Evolutionary conservation across 2,888 invertebrate species (phyloP).

Genomic region (Ochropleura plecta): DNA sequence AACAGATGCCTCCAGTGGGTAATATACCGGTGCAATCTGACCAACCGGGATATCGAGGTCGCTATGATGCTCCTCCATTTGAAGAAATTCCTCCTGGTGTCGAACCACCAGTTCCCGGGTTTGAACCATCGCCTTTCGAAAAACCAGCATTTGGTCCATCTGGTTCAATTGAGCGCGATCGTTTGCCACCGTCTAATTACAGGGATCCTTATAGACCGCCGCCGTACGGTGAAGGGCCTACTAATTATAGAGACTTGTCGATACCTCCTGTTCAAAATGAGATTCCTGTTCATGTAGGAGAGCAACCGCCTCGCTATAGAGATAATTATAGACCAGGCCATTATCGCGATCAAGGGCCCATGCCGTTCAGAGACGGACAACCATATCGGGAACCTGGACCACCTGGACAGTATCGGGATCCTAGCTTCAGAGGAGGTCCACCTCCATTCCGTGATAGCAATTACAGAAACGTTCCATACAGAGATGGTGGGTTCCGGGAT

Average conservation of each 20-base stretch:
- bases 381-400: slow-evolving; percentile 79
- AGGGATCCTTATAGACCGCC: slow-evolving; percentile 83
- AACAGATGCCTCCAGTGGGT: slow-evolving; percentile 81
- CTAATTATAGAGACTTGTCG: slow-evolving; percentile 79
- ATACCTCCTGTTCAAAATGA: slow-evolving; percentile 77
- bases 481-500: slow-evolving; percentile 84
- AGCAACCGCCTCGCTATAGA: slow-evolving; percentile 80
- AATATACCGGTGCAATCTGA: slow-evolving; percentile 77
- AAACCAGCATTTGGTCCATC: slow-evolving; percentile 84
- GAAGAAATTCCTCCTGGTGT: slow-evolving; percentile 92
- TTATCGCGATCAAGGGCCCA: slow-evolving; percentile 83
- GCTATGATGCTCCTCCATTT: slow-evolving; percentile 86
- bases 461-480: slow-evolving; percentile 81
- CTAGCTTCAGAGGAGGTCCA: slow-evolving; percentile 81
- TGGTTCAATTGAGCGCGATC: slow-evolving; percentile 81
- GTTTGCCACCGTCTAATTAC: slow-evolving; percentile 81
- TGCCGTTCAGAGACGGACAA: slow-evolving; percentile 81
- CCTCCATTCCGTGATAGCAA: slow-evolving; percentile 81
- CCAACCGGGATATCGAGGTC: slow-evolving; percentile 83
- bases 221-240: slow-evolving; percentile 79
- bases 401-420: slow-evolving; percentile 79
- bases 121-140: slow-evolving; percentile 90
- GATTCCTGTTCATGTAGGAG: slow-evolving; percentile 85
- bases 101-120: slow-evolving; percentile 91
- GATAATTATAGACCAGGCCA: slow-evolving; percentile 84